phyloP scores from a whole-genome alignment of 2,797 vertebrate genomes.

The Notamacropus eugenii region DNA sequence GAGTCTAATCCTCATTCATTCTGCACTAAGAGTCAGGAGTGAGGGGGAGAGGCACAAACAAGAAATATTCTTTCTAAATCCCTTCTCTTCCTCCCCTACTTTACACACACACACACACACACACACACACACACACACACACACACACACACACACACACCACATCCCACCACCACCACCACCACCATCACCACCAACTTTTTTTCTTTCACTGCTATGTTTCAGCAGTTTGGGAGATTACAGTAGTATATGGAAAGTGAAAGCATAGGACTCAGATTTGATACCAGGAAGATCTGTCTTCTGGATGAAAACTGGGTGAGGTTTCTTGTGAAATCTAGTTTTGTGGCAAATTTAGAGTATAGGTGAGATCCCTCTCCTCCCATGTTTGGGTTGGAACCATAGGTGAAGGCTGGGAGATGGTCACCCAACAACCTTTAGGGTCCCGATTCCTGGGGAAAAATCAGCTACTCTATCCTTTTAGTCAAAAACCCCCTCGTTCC shows the following conservation, averaged over 20 bases:
- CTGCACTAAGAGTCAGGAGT: not conserved
- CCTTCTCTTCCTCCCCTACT: not conserved
- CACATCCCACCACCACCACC: fast-evolving
- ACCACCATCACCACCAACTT: not conserved
- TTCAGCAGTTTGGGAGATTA: not conserved
- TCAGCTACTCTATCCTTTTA: not conserved
- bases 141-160: no score
- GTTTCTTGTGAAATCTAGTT: conserved; percentile 8
- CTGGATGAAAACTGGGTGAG: not conserved
- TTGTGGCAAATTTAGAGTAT: conserved; percentile 34
- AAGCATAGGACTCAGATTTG: conserved; percentile 40
- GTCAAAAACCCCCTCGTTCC: not conserved
- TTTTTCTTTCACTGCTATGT: not conserved
- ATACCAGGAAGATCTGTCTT: conserved; percentile 5
- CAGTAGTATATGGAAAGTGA: conserved; percentile 33
- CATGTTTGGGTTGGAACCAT: not conserved
- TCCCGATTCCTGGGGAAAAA: conserved; percentile 4
- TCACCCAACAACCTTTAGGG: not conserved
- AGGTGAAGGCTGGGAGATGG: not conserved
- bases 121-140: not conserved
- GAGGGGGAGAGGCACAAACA: not conserved
- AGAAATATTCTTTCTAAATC: not conserved
- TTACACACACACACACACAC: no score
- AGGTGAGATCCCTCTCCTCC: not conserved
- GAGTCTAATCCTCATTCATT: not conserved